These are phyloP conservation scores for Andrena chrysosceles DNA, from an alignment of 2,888 invertebrate genomes.

Conservation along the genomic window DNA sequence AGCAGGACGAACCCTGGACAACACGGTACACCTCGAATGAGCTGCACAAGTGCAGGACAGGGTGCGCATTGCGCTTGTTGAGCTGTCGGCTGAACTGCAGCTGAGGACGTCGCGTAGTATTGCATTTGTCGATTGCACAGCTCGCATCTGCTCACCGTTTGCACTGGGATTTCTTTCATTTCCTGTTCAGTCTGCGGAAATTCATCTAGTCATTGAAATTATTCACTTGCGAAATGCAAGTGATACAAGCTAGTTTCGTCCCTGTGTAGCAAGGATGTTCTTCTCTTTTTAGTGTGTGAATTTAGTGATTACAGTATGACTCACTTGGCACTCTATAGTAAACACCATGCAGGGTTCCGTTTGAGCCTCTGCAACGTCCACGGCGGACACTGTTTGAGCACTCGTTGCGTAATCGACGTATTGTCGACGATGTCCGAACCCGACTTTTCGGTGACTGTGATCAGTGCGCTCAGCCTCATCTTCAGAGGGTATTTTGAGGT, in stretches of 20 bases:
- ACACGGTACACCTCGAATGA: constrained; percentile 73
- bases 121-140: constrained; percentile 71
- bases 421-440: constrained; percentile 48
- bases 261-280: background rate
- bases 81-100: background rate
- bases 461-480: constrained; percentile 19
- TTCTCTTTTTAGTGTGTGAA: background rate
- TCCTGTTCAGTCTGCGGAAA: constrained; percentile 70
- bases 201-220: background rate
- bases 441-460: constrained; percentile 53
- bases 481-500: constrained; percentile 24
- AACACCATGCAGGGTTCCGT: constrained; percentile 33
- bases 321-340: constrained; percentile 51
- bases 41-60: constrained; percentile 74
- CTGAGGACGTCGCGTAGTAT: background rate
- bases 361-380: constrained; percentile 46
- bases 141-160: constrained; percentile 76
- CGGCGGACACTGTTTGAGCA: background rate
- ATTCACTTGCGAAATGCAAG: background rate
- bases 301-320: background rate
- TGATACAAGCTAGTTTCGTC: background rate
- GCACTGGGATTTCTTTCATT: constrained; percentile 71
- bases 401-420: constrained; percentile 60
- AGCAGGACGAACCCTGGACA: constrained; percentile 70
- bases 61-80: constrained; percentile 51